Conservation (phyloP, 2,888 invertebrate species). For the Lamproptera curius region DNA sequence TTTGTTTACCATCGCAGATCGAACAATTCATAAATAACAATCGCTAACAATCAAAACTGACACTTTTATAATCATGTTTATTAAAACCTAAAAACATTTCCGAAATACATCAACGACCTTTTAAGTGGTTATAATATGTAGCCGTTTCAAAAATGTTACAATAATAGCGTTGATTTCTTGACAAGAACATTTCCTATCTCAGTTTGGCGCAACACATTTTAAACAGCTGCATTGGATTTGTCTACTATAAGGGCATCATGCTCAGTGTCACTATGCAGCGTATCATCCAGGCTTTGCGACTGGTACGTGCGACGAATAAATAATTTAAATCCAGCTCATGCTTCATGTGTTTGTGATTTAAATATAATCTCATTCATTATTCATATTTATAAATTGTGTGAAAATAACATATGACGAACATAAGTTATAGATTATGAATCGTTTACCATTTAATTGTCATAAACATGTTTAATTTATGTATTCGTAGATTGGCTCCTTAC, state of each 20-base stretch:
- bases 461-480: constrained; percentile 35
- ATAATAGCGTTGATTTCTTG: constrained; percentile 51
- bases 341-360: no score
- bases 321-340: background rate
- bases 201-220: constrained; percentile 31
- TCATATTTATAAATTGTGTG: no score
- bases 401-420: no score
- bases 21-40: no score
- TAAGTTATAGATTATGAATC: no score
- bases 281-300: constrained; percentile 2
- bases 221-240: constrained; percentile 69
- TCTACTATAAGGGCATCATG: constrained; percentile 35
- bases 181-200: constrained; percentile 52
- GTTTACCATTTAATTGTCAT: no score
- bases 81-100: no score
- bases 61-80: no score
- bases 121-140: background rate
- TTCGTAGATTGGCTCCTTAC: constrained; percentile 40
- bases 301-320: constrained; percentile 21
- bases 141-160: constrained; percentile 25
- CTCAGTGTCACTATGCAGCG: constrained; percentile 6
- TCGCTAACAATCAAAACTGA: no score
- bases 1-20: no score
- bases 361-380: no score
- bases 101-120: background rate